Evolutionary conservation across 1,140 invertebrate species (phyloP).

Genomic region (Acromyrmex charruanus): DNA sequence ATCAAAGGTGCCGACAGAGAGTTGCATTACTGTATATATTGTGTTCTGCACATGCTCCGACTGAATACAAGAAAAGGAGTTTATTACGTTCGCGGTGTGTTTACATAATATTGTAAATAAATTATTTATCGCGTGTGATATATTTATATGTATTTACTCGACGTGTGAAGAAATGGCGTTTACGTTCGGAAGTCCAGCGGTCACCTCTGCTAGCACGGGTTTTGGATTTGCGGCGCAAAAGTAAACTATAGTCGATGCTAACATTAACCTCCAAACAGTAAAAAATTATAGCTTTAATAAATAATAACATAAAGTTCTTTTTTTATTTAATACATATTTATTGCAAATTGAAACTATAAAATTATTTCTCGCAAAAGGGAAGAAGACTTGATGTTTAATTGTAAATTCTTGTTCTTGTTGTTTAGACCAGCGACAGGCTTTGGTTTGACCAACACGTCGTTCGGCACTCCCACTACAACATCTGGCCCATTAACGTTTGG

Average conservation of each 20-base stretch:
- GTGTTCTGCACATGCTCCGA: no score
- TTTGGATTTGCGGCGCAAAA: conserved; percentile 78
- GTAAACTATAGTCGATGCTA: conserved; percentile 63
- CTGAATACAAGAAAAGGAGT: no score
- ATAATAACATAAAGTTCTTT: neutral
- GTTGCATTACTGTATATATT: no score
- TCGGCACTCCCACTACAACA: conserved; percentile 70
- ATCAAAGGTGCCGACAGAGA: no score
- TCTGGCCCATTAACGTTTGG: conserved; percentile 68
- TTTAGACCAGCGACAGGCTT: conserved; percentile 74
- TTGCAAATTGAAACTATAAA: conserved; percentile 1
- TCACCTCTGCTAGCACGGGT: conserved; percentile 73
- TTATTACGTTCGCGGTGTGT: neutral
- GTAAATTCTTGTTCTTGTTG: conserved; percentile 6
- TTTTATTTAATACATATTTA: neutral
- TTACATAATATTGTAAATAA: conserved; percentile 24
- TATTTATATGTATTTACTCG: neutral
- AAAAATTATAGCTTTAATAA: conserved; percentile 15
- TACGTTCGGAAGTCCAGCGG: conserved; percentile 79
- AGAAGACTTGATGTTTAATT: conserved; percentile 9
- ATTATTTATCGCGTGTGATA: neutral
- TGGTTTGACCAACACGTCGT: conserved; percentile 69
- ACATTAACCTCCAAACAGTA: conserved; percentile 13
- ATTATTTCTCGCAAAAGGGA: neutral
- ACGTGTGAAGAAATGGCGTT: conserved; percentile 62